phyloP scores from a whole-genome alignment of 2,888 invertebrate species.

The Elmis aenea region DNA sequence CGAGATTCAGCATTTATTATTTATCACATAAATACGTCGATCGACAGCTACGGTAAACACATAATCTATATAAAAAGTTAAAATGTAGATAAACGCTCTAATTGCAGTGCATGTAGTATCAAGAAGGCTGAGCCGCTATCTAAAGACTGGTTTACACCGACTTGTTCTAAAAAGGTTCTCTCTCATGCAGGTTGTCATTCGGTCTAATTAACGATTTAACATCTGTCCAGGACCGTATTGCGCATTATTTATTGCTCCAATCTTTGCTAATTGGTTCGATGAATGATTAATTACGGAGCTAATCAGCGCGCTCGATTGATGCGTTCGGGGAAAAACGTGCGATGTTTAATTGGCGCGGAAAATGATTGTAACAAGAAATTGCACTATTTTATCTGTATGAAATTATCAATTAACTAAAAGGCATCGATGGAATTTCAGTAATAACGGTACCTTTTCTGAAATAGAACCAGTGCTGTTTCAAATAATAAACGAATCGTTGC shows the following conservation, averaged over 20 bases:
- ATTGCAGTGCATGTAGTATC: slow-evolving; percentile 9
- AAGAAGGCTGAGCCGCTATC: slow-evolving; percentile 6
- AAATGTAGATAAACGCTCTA: slow-evolving; percentile 7
- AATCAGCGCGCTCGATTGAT: too few relatives aligned
- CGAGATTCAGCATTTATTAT: not conserved
- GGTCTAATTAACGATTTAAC: not conserved
- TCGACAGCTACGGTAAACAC: not conserved
- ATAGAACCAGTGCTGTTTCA: too few relatives aligned
- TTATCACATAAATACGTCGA: not conserved
- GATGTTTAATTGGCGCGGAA: too few relatives aligned
- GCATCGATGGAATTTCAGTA: too few relatives aligned
- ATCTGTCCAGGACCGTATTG: not conserved
- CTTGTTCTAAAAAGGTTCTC: not conserved
- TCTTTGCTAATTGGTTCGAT: too few relatives aligned
- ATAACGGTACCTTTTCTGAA: too few relatives aligned
- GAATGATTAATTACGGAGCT: too few relatives aligned
- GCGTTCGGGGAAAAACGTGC: too few relatives aligned
- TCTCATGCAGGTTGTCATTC: not conserved
- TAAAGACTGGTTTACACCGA: slow-evolving; percentile 8
- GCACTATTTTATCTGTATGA: too few relatives aligned
- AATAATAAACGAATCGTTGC: too few relatives aligned
- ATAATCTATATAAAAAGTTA: slow-evolving; percentile 5
- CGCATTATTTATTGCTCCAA: not conserved
- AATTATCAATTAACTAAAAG: too few relatives aligned
- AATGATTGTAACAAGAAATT: too few relatives aligned